Evolutionary conservation across 1,140 invertebrate species (phyloP), one percentile per base, ranked within the genome.

Genomic region (Sycophaga agraensis): DNA sequence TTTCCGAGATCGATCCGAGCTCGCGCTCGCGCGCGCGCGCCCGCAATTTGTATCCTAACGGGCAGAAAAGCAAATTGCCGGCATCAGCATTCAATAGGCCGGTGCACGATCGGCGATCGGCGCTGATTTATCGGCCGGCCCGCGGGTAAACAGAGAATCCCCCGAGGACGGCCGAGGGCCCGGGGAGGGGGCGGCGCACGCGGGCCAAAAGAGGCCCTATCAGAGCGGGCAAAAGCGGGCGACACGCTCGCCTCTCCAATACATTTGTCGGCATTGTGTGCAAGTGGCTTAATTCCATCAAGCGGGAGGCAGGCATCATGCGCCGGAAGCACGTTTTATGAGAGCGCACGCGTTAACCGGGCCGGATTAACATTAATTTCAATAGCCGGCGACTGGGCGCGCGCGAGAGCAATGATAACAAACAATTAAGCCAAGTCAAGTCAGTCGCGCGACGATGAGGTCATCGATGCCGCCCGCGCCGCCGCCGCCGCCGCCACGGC

Each of bases 281-380:
- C 70, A 74, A 77, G 73, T 74, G 73, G 75, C 70, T 80, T 77
- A 79, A 79, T 77, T 79, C 70, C 65, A 80, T 80, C 73, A 76
- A 77, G 72, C 34, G 28, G 53, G 43, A 60, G 54, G 54, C 45
- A 55, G 51, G 68, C 58, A 70, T 72, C 68, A 70, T 7, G 64
- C 72, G 73, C 78, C 78, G 78, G 78, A 80, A 80, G 77, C 73
- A 73, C 69, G 69, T 76, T 77, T 79, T 78, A 79, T 75, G 72
- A 75, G 71, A 75, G 72, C 70, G 68, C 69, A 75, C 68, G 70
- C 68, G 74, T 75, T 76, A 77, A 75, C 70, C 72, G 63, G 63
- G 71, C 71, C 71, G 70, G 74, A 80, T 81, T 79, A 78, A 77
- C 75, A 80, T 81, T 79, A 80, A 80, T 79, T 79, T 79, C 77